Base-by-base conservation (phyloP, 2,113 vertebrate species). In the Campylorhamphus procurvoides region DNA sequence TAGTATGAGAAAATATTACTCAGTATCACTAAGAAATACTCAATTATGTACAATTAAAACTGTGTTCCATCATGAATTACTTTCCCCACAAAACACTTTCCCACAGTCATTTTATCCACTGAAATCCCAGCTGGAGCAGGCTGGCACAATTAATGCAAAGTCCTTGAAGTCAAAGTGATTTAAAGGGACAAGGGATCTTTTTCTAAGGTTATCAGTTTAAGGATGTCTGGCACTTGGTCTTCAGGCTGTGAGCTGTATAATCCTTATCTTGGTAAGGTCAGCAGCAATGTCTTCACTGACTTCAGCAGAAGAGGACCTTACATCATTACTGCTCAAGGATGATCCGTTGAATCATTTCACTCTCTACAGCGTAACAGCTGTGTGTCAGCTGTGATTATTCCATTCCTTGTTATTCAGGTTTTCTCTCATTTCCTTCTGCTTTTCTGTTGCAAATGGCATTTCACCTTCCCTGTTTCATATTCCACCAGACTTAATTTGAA, bases 321-420 rank as follows among this genome's bases (percentile, higher is more conserved):
- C 3, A 3, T 91, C 42, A 85, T 50, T 73, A 62, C 27, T 74
- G 63, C 56, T 85, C 42, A 76, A 5, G 66, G 62, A 56, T 15
- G 28, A 76, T 64, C 67, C 71, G 87, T 73, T 66, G 81, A 84
- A 77, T 82, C 40, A 59, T 75, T 91, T 84, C 29, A 77, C 25
- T 18, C n/a, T 83, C 80, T 49, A 23, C 24, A 71, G 73, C 44
- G 84, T 56, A 39, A 39, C 64, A 89, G 66, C 53, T 82, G 42
- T 74, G 59, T 77, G 63, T 93, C 93, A 94, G 69, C 76, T 80
- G 75, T 92, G 79, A 74, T 77, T 87, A 91, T 80, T 90, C 59
- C 50, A 42, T 53, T 46, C 35, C 75, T 80, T 69, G 49, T 62
- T 72, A 46, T 67, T 84, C 60, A 60, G n/a, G 24, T 75, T 81